Evolutionary conservation across 2,113 vertebrate genomes (phyloP), one percentile per base, ranked within the genome.

Genomic region (Cricetomys ansorgei): DNA sequence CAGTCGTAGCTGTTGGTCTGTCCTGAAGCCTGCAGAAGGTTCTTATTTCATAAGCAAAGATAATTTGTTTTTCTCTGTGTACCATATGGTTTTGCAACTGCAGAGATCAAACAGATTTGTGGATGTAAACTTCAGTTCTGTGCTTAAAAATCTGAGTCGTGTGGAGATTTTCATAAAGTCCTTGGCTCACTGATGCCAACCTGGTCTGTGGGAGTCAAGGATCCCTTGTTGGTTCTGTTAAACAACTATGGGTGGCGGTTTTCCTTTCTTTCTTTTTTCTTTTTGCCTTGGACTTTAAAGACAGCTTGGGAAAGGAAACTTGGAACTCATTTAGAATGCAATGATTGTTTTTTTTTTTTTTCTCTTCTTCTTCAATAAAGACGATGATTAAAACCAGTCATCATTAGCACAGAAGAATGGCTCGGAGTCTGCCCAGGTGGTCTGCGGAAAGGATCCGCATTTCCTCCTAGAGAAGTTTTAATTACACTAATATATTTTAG

Each of bases 31-130:
- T 96, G 88, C 98, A 98, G 95, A 97, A 95, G 96, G 91, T 97
- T 97, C 92, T 97, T 97, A 97, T 97, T 97, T 97, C 97, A 97
- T 97, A 97, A 97, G 98, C 97, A 97, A 89, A 97, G 98, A 97
- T 96, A 97, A 97, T 98, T 97, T 97, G 96, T 97, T 97, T 98
- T 97, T 97, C 97, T 97, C 94, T 97, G 88, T 96, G 89, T 97
- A 92, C 98, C 98, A 97, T 97, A 97, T 98, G 97, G 97, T 97
- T 97, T 97, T 98, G 96, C 94, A 97, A 96, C 96, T 97, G 94
- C 97, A 97, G 96, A 96, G 98, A 97, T 98, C 96, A 98, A 97
- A 97, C 97, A 97, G 96, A 97, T 97, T 97, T 97, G 97, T 96
- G 94, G 97, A 97, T 97, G 92, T 97, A 97, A 97, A 97, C 96